These are phyloP conservation scores for Ichneumoninae sp. DNA, from an alignment of 2,888 invertebrate species.

Conservation along the genomic window DNA sequence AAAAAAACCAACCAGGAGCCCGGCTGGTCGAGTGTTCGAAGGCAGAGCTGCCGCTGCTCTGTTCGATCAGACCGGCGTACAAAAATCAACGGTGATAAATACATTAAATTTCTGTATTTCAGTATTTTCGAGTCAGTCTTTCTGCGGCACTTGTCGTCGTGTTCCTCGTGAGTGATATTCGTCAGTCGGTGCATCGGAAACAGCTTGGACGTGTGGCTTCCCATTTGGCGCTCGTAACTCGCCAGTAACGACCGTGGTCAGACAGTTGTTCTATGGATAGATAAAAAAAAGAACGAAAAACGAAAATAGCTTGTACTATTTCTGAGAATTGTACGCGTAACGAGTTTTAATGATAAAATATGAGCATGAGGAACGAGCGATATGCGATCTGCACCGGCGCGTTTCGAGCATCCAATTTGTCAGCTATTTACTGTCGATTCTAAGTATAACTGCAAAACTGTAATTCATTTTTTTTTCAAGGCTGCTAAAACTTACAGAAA, in stretches of 20 bases:
- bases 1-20: background rate
- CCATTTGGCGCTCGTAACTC: conserved; percentile 51
- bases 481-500: too few relatives aligned
- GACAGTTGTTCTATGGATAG: conserved; percentile 72
- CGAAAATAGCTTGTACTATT: background rate
- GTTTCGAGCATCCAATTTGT: too few relatives aligned
- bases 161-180: conserved; percentile 4
- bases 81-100: background rate
- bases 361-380: too few relatives aligned
- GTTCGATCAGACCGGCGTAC: background rate
- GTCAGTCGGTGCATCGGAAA: background rate
- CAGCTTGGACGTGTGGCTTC: conserved; percentile 28
- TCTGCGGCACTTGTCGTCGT: background rate
- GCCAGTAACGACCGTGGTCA: conserved; percentile 73
- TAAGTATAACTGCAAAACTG: too few relatives aligned
- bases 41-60: background rate
- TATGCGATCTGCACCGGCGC: too few relatives aligned
- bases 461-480: too few relatives aligned
- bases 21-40: background rate
- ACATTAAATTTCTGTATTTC: background rate
- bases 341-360: too few relatives aligned
- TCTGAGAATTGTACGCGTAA: background rate
- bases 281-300: conserved; percentile 2
- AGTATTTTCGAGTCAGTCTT: conserved; percentile 21
- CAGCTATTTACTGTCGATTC: too few relatives aligned